Evolutionary conservation across 1,140 invertebrate species (phyloP).

Genomic region (Heliconius himera): DNA sequence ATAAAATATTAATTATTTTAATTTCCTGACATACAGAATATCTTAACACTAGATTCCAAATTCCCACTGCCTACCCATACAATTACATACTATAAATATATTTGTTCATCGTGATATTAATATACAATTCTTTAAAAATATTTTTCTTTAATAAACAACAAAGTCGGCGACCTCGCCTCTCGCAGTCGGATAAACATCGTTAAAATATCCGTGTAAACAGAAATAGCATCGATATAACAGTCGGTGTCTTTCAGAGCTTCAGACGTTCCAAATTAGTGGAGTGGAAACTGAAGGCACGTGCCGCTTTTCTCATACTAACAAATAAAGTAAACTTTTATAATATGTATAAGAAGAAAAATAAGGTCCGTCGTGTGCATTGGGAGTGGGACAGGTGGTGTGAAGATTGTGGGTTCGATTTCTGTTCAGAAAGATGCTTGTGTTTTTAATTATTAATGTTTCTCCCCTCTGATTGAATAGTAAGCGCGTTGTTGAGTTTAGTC

Average conservation of each 20-base stretch:
- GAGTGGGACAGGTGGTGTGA: too few relatives aligned
- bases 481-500: too few relatives aligned
- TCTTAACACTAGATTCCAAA: too few relatives aligned
- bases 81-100: too few relatives aligned
- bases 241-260: constrained; percentile 31
- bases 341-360: not conserved
- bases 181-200: constrained; percentile 26
- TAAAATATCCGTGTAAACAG: constrained; percentile 25
- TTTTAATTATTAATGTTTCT: too few relatives aligned
- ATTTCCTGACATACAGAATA: too few relatives aligned
- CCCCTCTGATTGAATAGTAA: too few relatives aligned
- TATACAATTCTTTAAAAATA: not conserved
- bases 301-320: constrained; percentile 29
- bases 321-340: constrained; percentile 18
- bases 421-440: too few relatives aligned
- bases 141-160: not conserved
- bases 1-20: too few relatives aligned
- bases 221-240: constrained; percentile 28
- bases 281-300: constrained; percentile 35
- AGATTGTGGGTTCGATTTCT: too few relatives aligned
- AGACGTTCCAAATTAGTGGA: constrained; percentile 33
- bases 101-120: not conserved
- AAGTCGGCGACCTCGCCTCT: constrained; percentile 3
- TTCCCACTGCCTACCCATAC: too few relatives aligned
- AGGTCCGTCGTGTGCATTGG: too few relatives aligned